phyloP scores from a whole-genome alignment of 2,113 vertebrate species.

The Prietella phreatophila region DNA sequence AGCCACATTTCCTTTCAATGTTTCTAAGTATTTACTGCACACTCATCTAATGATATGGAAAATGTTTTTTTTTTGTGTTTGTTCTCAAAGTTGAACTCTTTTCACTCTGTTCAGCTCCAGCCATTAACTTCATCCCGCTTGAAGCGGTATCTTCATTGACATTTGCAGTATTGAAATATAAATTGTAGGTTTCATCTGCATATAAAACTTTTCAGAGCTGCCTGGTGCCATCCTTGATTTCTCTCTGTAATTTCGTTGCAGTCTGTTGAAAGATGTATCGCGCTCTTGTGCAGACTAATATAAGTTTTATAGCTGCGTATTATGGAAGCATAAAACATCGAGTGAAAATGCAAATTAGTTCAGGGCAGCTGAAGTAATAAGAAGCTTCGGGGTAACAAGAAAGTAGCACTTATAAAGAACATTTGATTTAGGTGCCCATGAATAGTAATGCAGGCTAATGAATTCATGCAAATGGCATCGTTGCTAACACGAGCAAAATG shows the following conservation, averaged over 20 bases:
- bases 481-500: constrained; percentile 11
- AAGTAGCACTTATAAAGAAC: constrained; percentile 17
- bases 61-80: background rate
- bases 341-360: constrained; percentile 34
- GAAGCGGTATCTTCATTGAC: background rate
- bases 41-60: background rate
- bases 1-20: background rate
- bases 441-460: constrained; percentile 17
- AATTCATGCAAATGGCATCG: background rate
- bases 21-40: background rate
- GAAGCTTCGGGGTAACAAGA: constrained; percentile 26
- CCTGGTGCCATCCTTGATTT: constrained; percentile 29
- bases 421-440: constrained; percentile 28
- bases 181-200: constrained; percentile 44
- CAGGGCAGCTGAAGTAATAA: constrained; percentile 31
- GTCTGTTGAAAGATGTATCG: constrained; percentile 36
- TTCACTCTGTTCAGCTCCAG: background rate
- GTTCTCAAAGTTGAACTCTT: background rate
- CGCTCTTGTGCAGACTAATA: constrained; percentile 14
- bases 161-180: constrained; percentile 37
- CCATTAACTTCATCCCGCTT: constrained; percentile 1
- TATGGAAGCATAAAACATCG: constrained; percentile 9
- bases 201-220: constrained; percentile 22
- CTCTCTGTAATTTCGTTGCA: constrained; percentile 34
- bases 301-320: constrained; percentile 14